phyloP scores from a whole-genome alignment of 2,113 vertebrate genomes.

The Hippocampus comes region DNA sequence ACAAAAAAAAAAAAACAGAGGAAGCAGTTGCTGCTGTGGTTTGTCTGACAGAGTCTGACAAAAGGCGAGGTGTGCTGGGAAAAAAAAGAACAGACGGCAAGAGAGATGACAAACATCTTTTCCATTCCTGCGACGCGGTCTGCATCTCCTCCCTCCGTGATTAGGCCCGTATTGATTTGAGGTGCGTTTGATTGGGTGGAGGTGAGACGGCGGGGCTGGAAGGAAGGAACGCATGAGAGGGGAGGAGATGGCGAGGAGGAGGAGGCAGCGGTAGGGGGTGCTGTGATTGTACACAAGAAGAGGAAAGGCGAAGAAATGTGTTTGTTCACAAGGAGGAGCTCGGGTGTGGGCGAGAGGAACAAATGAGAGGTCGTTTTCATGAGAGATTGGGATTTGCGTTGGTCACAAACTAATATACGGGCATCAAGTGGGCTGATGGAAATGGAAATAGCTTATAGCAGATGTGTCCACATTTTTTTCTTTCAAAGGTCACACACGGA shows the following conservation, averaged over 20 bases:
- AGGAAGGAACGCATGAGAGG: conserved; percentile 38
- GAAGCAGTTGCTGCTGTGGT: conserved; percentile 37
- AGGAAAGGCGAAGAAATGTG: conserved; percentile 38
- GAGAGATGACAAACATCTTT: conserved; percentile 77
- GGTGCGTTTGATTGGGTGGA: conserved; percentile 69
- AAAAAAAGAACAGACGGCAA: conserved; percentile 56
- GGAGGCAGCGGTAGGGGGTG: conserved; percentile 59
- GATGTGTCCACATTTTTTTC: not conserved
- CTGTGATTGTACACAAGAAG: conserved; percentile 78
- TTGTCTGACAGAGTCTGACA: conserved; percentile 41
- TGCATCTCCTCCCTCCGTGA: conserved; percentile 78
- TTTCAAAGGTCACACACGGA: not conserved
- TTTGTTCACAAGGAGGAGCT: conserved; percentile 59
- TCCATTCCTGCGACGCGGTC: conserved; percentile 83
- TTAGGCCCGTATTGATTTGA: conserved; percentile 88
- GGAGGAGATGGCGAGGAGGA: not conserved
- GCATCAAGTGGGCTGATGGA: not conserved
- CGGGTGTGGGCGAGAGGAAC: conserved; percentile 26
- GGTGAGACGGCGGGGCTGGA: conserved; percentile 32
- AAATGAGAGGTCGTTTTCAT: conserved; percentile 23
- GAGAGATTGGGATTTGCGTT: conserved; percentile 1
- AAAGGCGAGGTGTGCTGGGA: conserved; percentile 40
- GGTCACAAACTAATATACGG: not conserved
- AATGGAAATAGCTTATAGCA: not conserved
- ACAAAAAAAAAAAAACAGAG: not conserved